Evolutionary conservation across 2,797 vertebrate genomes (phyloP).

Genomic region (Echeneis naucrates): DNA sequence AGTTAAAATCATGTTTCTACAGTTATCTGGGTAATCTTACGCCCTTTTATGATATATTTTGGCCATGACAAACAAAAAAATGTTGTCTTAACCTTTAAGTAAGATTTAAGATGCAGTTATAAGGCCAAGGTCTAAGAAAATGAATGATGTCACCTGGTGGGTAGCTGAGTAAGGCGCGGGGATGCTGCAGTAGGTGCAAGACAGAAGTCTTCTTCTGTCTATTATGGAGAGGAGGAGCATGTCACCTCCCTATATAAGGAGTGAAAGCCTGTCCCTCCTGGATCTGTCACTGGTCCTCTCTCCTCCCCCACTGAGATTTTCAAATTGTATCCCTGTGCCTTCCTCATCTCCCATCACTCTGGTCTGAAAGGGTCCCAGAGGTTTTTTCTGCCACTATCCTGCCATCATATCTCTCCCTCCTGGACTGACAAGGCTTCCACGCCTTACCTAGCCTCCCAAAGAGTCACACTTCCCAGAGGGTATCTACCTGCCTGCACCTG

Average conservation of each 20-base stretch:
- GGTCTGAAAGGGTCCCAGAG: constrained; percentile 63
- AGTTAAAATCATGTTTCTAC: neutral
- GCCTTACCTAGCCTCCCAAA: constrained; percentile 30
- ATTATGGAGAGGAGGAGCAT: constrained; percentile 89
- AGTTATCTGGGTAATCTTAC: neutral
- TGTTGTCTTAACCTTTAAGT: neutral
- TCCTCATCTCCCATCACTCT: constrained; percentile 76
- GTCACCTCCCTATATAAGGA: constrained; percentile 91
- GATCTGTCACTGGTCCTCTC: constrained; percentile 87
- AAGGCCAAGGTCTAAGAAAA: neutral
- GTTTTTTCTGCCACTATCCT: constrained; percentile 52
- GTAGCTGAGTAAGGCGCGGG: constrained; percentile 77
- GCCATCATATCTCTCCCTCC: constrained; percentile 36
- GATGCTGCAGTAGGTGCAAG: constrained; percentile 84
- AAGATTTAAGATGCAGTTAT: neutral
- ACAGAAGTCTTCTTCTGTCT: constrained; percentile 54
- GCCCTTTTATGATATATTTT: neutral
- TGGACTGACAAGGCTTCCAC: constrained; percentile 60
- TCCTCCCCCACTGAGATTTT: constrained; percentile 81
- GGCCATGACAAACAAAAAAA: neutral
- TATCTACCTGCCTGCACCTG: constrained; percentile 47
- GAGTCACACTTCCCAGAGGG: constrained; percentile 44
- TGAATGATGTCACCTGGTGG: neutral
- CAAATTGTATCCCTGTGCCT: constrained; percentile 62
- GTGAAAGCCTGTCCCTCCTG: constrained; percentile 83